Percentiles rank a stretch among this genome's conserved stretches.
phyloP scores from a whole-genome alignment of 1,140 invertebrate genomes.

The Formica exsecta region DNA sequence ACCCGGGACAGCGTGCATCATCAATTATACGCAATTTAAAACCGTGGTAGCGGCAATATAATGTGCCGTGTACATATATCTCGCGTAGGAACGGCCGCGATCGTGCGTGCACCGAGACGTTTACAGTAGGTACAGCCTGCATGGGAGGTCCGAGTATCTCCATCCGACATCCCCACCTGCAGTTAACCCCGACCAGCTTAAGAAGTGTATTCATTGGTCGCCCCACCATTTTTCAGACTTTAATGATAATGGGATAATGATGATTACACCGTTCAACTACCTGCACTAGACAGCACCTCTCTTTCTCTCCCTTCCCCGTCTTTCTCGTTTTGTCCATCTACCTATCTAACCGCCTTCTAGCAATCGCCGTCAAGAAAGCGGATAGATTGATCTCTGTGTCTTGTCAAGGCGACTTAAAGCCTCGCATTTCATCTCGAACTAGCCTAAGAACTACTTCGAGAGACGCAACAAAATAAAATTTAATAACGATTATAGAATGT shows the following conservation, averaged over 20 bases:
- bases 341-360: conserved; percentile 49
- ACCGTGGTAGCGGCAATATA: conserved; percentile 4
- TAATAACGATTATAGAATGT: neutral
- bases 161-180: conserved; percentile 73
- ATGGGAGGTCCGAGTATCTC: conserved; percentile 74
- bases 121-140: conserved; percentile 71
- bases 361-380: conserved; percentile 62
- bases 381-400: conserved; percentile 23
- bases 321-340: conserved; percentile 33
- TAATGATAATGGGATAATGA: conserved; percentile 81
- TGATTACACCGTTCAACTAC: conserved; percentile 77
- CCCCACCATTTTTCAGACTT: conserved; percentile 78
- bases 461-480: conserved; percentile 35
- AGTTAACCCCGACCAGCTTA: conserved; percentile 73
- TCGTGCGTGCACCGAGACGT: conserved; percentile 40
- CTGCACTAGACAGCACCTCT: conserved; percentile 64
- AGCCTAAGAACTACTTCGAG: neutral
- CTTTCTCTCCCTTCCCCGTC: conserved; percentile 30
- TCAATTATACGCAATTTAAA: conserved; percentile 71
- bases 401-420: conserved; percentile 39
- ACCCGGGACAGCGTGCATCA: conserved; percentile 59
- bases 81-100: conserved; percentile 53
- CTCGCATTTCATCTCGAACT: neutral
- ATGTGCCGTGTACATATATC: neutral
- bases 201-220: conserved; percentile 72